These are phyloP conservation scores for Pseudoatta argentina DNA, from an alignment of 1,140 invertebrate species.

Conservation along the genomic window DNA sequence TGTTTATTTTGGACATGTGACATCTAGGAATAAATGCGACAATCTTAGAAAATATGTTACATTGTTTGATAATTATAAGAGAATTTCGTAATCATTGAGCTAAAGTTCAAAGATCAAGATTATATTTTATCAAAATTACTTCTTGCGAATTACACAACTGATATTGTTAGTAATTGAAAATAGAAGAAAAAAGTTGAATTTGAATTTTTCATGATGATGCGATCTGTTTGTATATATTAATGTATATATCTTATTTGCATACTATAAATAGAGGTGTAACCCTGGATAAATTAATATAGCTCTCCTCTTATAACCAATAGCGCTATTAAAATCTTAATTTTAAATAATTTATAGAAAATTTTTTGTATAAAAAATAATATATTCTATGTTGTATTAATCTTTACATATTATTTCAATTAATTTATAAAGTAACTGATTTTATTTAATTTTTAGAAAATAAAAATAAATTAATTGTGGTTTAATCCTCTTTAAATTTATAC, in stretches of 20 bases:
- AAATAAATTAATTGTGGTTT: not conserved
- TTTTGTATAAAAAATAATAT: not conserved
- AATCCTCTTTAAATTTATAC: not conserved
- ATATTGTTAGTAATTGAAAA: not conserved
- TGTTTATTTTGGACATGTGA: not conserved
- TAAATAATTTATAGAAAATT: not conserved
- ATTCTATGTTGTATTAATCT: not conserved
- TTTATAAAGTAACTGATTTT: slow-evolving; percentile 7
- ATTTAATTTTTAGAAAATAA: not conserved
- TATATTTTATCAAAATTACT: not conserved
- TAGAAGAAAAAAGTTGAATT: not conserved
- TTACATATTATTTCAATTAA: slow-evolving; percentile 11
- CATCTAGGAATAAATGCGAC: not conserved
- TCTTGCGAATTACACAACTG: not conserved
- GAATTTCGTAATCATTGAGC: not conserved
- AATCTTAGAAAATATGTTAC: not conserved
- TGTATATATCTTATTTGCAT: slow-evolving; percentile 18
- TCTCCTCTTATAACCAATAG: not conserved
- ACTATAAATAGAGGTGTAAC: slow-evolving; percentile 40
- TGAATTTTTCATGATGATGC: slow-evolving; percentile 10
- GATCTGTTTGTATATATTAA: slow-evolving; percentile 8
- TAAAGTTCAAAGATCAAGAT: slow-evolving; percentile 8
- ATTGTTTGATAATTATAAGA: not conserved
- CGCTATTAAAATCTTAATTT: not conserved
- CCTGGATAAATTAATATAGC: not conserved